Evolutionary conservation across 37 sponge, comb jelly and placozoan species (phyloP), one percentile per base, ranked within the genome.

Genomic region (Aplysina aerophoba): DNA sequence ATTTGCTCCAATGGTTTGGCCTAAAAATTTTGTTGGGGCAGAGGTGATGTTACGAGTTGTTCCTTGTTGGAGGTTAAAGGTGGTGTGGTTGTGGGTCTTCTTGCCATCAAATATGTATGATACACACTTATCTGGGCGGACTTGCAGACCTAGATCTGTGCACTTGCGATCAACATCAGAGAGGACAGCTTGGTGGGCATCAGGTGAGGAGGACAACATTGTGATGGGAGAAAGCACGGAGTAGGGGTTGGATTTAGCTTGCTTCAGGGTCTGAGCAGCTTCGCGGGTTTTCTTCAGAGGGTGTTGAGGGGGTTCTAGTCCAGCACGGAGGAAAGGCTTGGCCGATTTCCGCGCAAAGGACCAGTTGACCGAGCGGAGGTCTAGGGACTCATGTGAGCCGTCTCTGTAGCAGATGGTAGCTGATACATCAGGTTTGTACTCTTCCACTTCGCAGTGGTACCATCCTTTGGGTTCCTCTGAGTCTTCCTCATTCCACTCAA

Each of bases 71-170:
- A n/a, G n/a, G n/a, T n/a, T 73, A 30, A 34, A 38, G 74, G 37
- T 38, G 30, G 40, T 11, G 40, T 73, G 31, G 31, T 37, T 73
- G 35, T 12, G 12, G 74, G 30, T 30, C 20, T 31, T 15, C 74
- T 40, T 30, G 17, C 37, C 39, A 38, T 31, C 14, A 11, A 73
- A 40, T 12, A 40, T 40, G 17, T 38, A 21, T 67, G 66, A 37
- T 27, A 84, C 71, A 84, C 84, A 84, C 39, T 84, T 84, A 34
- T 84, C 84, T 13, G 84, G 84, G 38, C 84, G 84, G 53, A 84
- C 21, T 13, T 50, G 4, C 25, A 84, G 56, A 17, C 73, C 84
- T 40, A 84, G 84, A 14, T 66, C 73, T n/a, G n/a, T 24, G 33
- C 72, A 84, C 22, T 36, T 40, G 5, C 35, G n/a, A 20, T 84